Percentiles rank a stretch among this genome's conserved stretches.
phyloP scores from a whole-genome alignment of 2,797 vertebrate genomes.

The Hoplostethus mediterraneus region DNA sequence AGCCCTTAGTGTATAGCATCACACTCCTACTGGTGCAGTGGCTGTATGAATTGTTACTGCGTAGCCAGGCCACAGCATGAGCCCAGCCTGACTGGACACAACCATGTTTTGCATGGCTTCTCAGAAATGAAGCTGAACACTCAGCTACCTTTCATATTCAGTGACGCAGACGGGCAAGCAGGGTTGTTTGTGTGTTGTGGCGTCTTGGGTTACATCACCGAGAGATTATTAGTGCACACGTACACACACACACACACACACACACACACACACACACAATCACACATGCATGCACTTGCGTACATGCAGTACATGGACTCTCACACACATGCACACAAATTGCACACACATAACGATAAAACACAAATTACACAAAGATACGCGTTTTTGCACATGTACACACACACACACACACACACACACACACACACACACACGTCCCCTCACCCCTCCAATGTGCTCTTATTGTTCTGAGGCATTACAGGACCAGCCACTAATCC shows the following conservation, averaged over 20 bases:
- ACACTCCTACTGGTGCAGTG: background rate
- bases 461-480: constrained; percentile 36
- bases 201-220: background rate
- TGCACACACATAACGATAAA: background rate
- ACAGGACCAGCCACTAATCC: constrained; percentile 39
- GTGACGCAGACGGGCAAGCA: background rate
- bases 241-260: background rate
- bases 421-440: background rate
- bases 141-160: background rate
- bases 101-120: constrained; percentile 4
- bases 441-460: background rate
- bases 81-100: too few species aligned
- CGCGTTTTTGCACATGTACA: background rate
- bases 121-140: background rate
- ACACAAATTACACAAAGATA: background rate
- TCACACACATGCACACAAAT: background rate
- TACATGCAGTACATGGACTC: background rate
- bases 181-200: background rate
- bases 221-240: background rate
- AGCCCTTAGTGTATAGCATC: constrained; percentile 9
- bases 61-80: background rate
- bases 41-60: background rate
- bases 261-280: constrained; percentile 1
- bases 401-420: constrained; percentile 10
- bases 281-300: background rate